These are phyloP conservation scores for Austrofundulus limnaeus DNA, from an alignment of 2,113 vertebrate species.

Conservation along the genomic window DNA sequence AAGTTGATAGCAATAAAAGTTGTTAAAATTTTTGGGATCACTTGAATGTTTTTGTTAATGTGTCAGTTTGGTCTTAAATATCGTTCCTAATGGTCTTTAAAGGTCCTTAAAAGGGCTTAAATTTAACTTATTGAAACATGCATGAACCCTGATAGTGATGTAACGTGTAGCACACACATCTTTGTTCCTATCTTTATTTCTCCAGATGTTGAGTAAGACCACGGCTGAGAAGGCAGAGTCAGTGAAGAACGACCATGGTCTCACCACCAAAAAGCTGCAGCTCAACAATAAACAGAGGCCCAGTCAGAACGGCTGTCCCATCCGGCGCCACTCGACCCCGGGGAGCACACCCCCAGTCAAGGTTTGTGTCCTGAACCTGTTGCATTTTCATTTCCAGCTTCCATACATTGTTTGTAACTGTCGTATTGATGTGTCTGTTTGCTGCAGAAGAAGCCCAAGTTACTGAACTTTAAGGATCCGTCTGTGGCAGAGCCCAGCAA, in stretches of 20 bases:
- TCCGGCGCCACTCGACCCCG: conserved; percentile 86
- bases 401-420: neutral
- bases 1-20: too few relatives aligned
- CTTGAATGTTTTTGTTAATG: too few relatives aligned
- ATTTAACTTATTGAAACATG: too few relatives aligned
- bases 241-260: conserved; percentile 94
- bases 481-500: conserved; percentile 88
- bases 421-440: conserved; percentile 1
- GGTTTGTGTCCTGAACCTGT: conserved; percentile 44
- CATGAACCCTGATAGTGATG: too few relatives aligned
- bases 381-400: neutral
- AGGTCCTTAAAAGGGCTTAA: too few relatives aligned
- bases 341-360: conserved; percentile 89
- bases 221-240: conserved; percentile 97
- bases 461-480: conserved; percentile 88
- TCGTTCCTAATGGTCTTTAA: too few relatives aligned
- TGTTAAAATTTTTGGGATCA: too few relatives aligned
- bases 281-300: conserved; percentile 96
- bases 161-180: too few relatives aligned
- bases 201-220: conserved; percentile 90
- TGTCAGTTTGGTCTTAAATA: too few relatives aligned
- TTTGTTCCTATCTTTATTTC: neutral
- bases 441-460: conserved; percentile 94
- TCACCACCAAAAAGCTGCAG: conserved; percentile 94
- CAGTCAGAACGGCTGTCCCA: conserved; percentile 96